These are phyloP conservation scores for Hozukius guyotensis DNA, from an alignment of 2,797 vertebrate species.

Conservation along the genomic window DNA sequence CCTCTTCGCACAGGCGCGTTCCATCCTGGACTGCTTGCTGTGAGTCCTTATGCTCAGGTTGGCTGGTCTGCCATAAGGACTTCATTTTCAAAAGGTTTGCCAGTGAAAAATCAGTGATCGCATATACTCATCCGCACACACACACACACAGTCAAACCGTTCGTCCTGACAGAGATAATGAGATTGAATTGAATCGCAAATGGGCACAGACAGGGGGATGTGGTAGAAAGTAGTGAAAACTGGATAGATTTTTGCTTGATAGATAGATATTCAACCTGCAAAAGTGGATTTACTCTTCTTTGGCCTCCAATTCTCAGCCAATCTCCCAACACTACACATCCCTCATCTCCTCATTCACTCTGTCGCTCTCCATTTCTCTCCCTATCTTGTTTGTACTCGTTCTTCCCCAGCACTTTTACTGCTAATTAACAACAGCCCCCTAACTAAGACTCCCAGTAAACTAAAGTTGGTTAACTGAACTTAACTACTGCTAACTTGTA, in stretches of 20 bases:
- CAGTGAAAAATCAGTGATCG: slow-evolving; percentile 15
- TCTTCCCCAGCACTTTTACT: background rate
- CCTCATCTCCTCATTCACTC: slow-evolving; percentile 23
- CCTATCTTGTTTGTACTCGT: background rate
- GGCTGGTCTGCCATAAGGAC: slow-evolving; percentile 25
- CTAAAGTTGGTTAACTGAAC: background rate
- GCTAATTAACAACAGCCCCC: background rate
- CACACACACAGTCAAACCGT: slow-evolving; percentile 1
- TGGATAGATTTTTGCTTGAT: slow-evolving; percentile 15
- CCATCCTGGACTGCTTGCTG: slow-evolving; percentile 23
- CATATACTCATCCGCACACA: background rate
- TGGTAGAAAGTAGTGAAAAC: background rate
- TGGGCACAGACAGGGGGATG: slow-evolving; percentile 15
- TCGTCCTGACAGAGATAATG: slow-evolving; percentile 17
- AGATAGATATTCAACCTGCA: slow-evolving; percentile 19
- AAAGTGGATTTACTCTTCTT: slow-evolving; percentile 20
- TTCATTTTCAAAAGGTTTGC: slow-evolving; percentile 49
- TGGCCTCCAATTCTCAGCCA: slow-evolving; percentile 8
- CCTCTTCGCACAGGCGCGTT: background rate
- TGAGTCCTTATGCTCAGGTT: slow-evolving; percentile 43
- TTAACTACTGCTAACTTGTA: background rate
- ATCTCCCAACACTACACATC: slow-evolving; percentile 9
- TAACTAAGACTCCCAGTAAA: background rate
- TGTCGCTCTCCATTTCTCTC: slow-evolving; percentile 16
- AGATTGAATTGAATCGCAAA: slow-evolving; percentile 29